Conservation (phyloP, 2,888 invertebrate genomes). For the Apotomis betuletana region DNA sequence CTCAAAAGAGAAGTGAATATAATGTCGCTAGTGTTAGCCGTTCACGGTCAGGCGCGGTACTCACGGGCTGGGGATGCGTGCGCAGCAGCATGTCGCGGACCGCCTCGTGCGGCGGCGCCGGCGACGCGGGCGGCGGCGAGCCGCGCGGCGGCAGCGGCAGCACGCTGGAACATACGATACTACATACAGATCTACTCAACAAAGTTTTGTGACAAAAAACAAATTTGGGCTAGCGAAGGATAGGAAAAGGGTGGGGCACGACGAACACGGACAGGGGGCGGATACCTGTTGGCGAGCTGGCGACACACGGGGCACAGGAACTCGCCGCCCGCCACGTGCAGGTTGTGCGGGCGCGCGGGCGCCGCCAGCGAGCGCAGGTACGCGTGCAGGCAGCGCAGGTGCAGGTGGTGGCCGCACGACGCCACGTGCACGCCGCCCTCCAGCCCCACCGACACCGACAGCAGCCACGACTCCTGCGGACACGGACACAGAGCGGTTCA, state of each 20-base stretch:
- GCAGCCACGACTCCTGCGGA: slow-evolving; percentile 88
- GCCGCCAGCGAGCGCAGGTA: slow-evolving; percentile 93
- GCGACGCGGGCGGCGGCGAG: slow-evolving; percentile 87
- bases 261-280: too few species aligned
- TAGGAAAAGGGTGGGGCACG: too few species aligned
- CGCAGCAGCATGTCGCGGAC: slow-evolving; percentile 86
- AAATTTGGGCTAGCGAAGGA: not conserved
- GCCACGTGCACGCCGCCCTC: slow-evolving; percentile 96
- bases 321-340: slow-evolving; percentile 89
- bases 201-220: not conserved
- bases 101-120: slow-evolving; percentile 84
- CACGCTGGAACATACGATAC: slow-evolving; percentile 81
- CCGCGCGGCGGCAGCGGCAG: slow-evolving; percentile 90
- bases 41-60: slow-evolving; percentile 46
- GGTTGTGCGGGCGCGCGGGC: slow-evolving; percentile 89
- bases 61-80: slow-evolving; percentile 86
- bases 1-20: too few species aligned
- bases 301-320: slow-evolving; percentile 97
- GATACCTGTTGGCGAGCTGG: slow-evolving; percentile 87
- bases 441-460: slow-evolving; percentile 90
- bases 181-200: too few species aligned
- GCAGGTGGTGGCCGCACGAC: slow-evolving; percentile 98
- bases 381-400: slow-evolving; percentile 95
- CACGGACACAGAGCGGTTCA: slow-evolving; percentile 42
- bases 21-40: too few species aligned